Base-by-base conservation (phyloP, 2,888 invertebrate genomes). In the Operophtera brumata region DNA sequence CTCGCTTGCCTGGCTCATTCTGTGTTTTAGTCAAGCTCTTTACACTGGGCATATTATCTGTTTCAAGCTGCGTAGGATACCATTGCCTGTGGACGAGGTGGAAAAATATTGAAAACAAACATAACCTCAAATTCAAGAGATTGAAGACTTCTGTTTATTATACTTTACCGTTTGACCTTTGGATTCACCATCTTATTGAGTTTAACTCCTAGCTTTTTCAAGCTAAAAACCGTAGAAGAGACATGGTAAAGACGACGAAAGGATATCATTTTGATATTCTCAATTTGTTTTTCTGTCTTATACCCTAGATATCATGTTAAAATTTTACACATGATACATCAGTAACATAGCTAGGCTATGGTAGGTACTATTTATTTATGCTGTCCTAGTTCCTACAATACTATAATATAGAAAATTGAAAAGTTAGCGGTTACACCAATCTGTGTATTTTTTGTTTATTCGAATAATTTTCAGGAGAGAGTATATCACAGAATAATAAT, bases 1-100 rank as follows among this genome's bases (percentile, higher is more conserved):
- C 91, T 9, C 88, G 84, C 42, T 92, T 91, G 9, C 89, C 87
- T 26, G 91, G 91, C 50, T 91, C 91, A 67, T 87, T 78, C 52
- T 85, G 78, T 12, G 85, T 86, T 67, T 86, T 90, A 1, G 84
- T 79, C 26, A 91, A 66, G 61, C 82, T 85, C 61, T 84, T 88
- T 1, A 85, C 57, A 62, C 78, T 78, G 3, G 87, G 87, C 66
- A 89, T 59, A 26, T 65, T 52, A 49, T 74, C 69, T 11, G 54
- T 52, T 43, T 82, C 77, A 1, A 66, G 34, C 30, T 74, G 66
- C 1, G 67, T 58, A 34, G 84, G 82, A 62, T 82, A 77, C 83
- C 84, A 86, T 52, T 82, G 82, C 61, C 90, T 90, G 59, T 55
- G 75, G 9, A 20, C 7, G 30, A 30, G 9, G 7, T 8, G 7